Conservation (phyloP, 2,888 invertebrate species). For the Hoplodrina blanda region DNA sequence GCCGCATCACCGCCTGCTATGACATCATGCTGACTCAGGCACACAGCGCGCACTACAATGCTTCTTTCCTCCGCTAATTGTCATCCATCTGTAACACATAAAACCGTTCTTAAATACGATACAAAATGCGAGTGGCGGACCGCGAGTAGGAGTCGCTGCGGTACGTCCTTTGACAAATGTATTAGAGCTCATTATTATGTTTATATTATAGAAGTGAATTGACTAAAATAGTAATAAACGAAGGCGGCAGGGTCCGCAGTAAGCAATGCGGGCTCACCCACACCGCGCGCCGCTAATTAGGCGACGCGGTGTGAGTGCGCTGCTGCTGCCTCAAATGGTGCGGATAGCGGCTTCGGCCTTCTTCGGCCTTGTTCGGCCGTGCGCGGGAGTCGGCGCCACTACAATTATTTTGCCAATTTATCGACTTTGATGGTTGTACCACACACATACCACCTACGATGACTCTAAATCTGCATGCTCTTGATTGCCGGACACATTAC, state of each 20-base stretch:
- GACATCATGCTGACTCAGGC: slow-evolving; percentile 88
- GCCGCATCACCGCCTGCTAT: slow-evolving; percentile 75
- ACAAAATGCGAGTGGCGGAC: slow-evolving; percentile 27
- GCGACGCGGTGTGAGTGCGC: slow-evolving; percentile 79
- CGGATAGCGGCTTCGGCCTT: slow-evolving; percentile 72
- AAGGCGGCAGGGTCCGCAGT: slow-evolving; percentile 74
- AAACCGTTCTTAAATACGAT: slow-evolving; percentile 59
- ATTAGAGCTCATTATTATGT: slow-evolving; percentile 70
- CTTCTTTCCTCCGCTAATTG: slow-evolving; percentile 73
- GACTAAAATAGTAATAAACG: slow-evolving; percentile 76
- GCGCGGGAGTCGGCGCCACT: slow-evolving; percentile 84
- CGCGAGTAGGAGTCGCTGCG: slow-evolving; percentile 32
- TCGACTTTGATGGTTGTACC: slow-evolving; percentile 58
- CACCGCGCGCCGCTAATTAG: slow-evolving; percentile 85
- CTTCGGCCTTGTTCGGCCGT: slow-evolving; percentile 82
- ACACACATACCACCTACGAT: slow-evolving; percentile 54
- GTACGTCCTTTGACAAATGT: slow-evolving; percentile 62
- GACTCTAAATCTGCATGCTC: slow-evolving; percentile 40
- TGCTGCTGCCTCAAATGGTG: slow-evolving; percentile 84
- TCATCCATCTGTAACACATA: slow-evolving; percentile 78
- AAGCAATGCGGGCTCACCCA: slow-evolving; percentile 86
- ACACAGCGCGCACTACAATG: slow-evolving; percentile 67
- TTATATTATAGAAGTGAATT: slow-evolving; percentile 58
- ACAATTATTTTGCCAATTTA: slow-evolving; percentile 78
- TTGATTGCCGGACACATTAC: slow-evolving; percentile 34